Evolutionary conservation across 2,888 invertebrate species (phyloP), one percentile per base, ranked within the genome.

Genomic region (Artemia sp.): DNA sequence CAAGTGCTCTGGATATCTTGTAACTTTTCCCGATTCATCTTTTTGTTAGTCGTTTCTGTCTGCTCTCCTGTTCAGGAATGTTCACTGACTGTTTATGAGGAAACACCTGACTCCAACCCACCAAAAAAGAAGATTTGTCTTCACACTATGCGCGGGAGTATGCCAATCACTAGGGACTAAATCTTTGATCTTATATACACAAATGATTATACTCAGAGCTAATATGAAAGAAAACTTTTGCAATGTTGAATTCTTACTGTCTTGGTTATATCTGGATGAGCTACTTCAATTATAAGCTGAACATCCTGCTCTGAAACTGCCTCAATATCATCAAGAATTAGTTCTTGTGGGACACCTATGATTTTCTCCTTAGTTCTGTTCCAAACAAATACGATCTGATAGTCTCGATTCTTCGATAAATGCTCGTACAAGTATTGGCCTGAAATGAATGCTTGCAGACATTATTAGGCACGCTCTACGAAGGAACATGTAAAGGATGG

Each of bases 281-380:
- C 81, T 0, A 83, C 83, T 75, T 83, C 83, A 8, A 83, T 78
- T 68, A 81, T 78, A 11, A 81, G 71, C 72, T 81, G 80, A 11
- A 78, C 76, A 9, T 74, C 69, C 11, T 58, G 69, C 2, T 69
- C 53, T 9, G 51, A 71, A 71, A 78, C 77, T 12, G 76, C 72
- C 12, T 73, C 71, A 24, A 80, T 72, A 69, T 78, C 74, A 52
- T 74, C 73, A 8, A 79, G 74, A 53, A 78, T 76, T 10, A 74
- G 72, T 8, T 74, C 70, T 64, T 72, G 70, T 66, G 74, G 73
- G 4, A 76, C 71, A 51, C 72, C 71, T 8, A 75, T 75, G 10
- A 73, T 68, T 19, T 66, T 70, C n/a, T 70, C 72, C 14, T 68
- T 38, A 12, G 77, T 77, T 64, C 80, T 75, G 69, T 81, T 80